These are phyloP conservation scores for Nemotelus pantherinus DNA, from an alignment of 2,888 invertebrate species.

Conservation along the genomic window DNA sequence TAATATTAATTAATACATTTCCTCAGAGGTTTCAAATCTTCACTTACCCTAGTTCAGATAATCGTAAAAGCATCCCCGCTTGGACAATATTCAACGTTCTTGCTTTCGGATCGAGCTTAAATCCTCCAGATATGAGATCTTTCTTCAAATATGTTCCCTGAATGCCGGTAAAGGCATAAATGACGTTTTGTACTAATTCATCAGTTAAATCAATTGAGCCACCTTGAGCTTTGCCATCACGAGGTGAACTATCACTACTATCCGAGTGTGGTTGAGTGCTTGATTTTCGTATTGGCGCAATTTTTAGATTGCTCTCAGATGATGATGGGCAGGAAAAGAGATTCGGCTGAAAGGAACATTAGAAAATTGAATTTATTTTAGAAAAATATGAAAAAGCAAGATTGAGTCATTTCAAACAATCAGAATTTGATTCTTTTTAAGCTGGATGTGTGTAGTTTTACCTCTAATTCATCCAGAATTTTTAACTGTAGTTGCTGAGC, in stretches of 20 bases:
- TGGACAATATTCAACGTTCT: constrained; percentile 68
- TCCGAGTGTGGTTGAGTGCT: constrained; percentile 47
- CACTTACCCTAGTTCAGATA: constrained; percentile 85
- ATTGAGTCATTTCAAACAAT: background rate
- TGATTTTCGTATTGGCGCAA: constrained; percentile 48
- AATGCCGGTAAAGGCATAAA: constrained; percentile 90
- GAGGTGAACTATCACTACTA: constrained; percentile 51
- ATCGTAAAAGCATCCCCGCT: constrained; percentile 73
- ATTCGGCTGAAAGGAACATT: constrained; percentile 19
- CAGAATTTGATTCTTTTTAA: no score
- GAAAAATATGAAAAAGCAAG: background rate
- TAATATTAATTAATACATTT: background rate
- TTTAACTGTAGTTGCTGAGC: no score
- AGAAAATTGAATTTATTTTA: background rate
- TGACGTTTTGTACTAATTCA: constrained; percentile 77
- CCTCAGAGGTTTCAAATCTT: background rate
- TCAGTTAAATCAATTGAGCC: constrained; percentile 54
- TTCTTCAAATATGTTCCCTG: constrained; percentile 79
- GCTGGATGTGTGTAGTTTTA: no score
- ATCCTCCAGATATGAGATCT: constrained; percentile 71
- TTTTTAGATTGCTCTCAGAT: constrained; percentile 50
- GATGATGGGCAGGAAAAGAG: constrained; percentile 23
- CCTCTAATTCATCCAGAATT: no score
- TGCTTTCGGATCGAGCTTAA: constrained; percentile 70
- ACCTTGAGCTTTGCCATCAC: constrained; percentile 43